Evolutionary conservation across 2,888 invertebrate genomes (phyloP).

Genomic region (Synanthedon andrenaeformis): DNA sequence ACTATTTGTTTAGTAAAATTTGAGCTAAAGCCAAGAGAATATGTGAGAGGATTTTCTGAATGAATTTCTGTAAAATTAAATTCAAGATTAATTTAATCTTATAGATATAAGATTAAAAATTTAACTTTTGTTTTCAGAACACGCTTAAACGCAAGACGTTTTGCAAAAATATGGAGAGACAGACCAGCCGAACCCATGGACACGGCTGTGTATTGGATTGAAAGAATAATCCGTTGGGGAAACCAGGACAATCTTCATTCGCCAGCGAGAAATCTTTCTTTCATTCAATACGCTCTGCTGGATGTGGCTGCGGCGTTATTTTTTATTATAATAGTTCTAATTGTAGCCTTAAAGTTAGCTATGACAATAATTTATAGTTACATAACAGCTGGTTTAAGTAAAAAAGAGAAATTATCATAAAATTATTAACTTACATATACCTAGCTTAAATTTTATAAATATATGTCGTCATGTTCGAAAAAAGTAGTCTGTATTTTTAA

Average conservation of each 20-base stretch:
- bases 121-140: slow-evolving; percentile 32
- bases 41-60: no score
- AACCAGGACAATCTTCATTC: slow-evolving; percentile 36
- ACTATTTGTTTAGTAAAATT: no score
- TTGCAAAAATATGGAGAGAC: slow-evolving; percentile 65
- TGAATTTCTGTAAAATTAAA: no score
- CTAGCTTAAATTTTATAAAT: no score
- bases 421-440: no score
- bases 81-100: no score
- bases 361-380: slow-evolving; percentile 27
- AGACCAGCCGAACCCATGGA: slow-evolving; percentile 63
- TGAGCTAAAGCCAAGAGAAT: no score
- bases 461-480: no score
- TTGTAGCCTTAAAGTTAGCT: slow-evolving; percentile 24
- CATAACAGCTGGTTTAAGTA: slow-evolving; percentile 13
- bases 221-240: slow-evolving; percentile 64
- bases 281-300: slow-evolving; percentile 36
- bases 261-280: slow-evolving; percentile 33
- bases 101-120: no score
- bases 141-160: slow-evolving; percentile 44
- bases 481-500: no score
- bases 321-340: slow-evolving; percentile 19
- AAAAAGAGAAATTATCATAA: neutral
- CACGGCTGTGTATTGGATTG: slow-evolving; percentile 71
- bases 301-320: slow-evolving; percentile 40